Conservation (phyloP, 2,888 invertebrate species). For the Ellobium chinense region DNA sequence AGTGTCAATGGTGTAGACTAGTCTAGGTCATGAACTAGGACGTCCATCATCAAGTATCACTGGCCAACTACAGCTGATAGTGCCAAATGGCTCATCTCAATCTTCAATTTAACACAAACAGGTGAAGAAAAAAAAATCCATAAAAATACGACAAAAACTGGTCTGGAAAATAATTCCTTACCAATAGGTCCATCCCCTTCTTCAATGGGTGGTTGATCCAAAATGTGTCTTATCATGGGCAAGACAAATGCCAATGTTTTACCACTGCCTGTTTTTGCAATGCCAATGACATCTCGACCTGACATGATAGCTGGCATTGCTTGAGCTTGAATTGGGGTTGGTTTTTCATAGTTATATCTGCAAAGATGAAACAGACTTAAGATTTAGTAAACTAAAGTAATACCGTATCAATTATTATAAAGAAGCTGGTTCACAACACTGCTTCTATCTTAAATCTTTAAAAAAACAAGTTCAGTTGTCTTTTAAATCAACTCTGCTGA, state of each 20-base stretch:
- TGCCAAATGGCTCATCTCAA: too few relatives aligned
- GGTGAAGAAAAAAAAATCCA: neutral
- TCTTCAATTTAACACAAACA: too few relatives aligned
- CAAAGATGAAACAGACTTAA: slow-evolving; percentile 33
- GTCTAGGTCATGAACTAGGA: too few relatives aligned
- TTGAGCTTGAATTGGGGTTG: slow-evolving; percentile 99
- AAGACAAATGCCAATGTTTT: slow-evolving; percentile 98
- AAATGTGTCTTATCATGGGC: slow-evolving; percentile 97
- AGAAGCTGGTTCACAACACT: too few relatives aligned
- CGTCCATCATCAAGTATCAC: too few relatives aligned
- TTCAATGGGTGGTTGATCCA: slow-evolving; percentile 95
- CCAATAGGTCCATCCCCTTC: slow-evolving; percentile 97
- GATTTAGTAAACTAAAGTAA: too few relatives aligned
- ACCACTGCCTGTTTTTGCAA: slow-evolving; percentile 99
- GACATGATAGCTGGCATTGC: slow-evolving; percentile 97
- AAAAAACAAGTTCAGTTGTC: too few relatives aligned
- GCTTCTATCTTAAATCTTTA: too few relatives aligned
- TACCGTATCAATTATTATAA: too few relatives aligned
- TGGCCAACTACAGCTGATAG: too few relatives aligned
- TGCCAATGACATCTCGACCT: slow-evolving; percentile 96
- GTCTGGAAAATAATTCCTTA: slow-evolving; percentile 64
- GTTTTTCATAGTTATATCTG: slow-evolving; percentile 90
- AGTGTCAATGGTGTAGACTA: too few relatives aligned
- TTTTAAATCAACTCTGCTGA: too few relatives aligned
- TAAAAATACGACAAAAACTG: neutral